Percentiles rank a stretch among this genome's conserved stretches.
These are phyloP conservation scores for Bombyx mandarina DNA, from an alignment of 1,140 invertebrate species.

Conservation along the genomic window DNA sequence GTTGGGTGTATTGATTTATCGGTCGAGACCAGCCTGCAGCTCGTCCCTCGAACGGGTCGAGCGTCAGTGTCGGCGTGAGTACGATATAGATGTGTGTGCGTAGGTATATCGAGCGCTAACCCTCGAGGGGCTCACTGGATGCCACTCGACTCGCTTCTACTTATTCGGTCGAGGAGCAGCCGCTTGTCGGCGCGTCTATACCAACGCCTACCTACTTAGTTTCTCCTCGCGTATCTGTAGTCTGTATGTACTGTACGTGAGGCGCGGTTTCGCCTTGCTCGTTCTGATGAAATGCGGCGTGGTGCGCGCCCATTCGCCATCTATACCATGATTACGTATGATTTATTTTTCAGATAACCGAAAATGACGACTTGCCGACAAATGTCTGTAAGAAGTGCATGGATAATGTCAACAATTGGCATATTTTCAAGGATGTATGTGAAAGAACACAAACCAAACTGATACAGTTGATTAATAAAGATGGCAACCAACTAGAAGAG, in stretches of 20 bases:
- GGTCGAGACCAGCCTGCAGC: constrained; percentile 63
- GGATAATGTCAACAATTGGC: constrained; percentile 72
- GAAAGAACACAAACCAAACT: constrained; percentile 72
- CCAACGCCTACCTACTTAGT: constrained; percentile 67
- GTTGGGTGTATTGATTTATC: constrained; percentile 68
- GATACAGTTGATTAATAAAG: constrained; percentile 63
- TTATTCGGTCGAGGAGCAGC: constrained; percentile 64
- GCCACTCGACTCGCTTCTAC: constrained; percentile 67
- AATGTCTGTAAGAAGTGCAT: constrained; percentile 72
- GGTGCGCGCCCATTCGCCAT: constrained; percentile 41
- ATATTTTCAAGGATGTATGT: constrained; percentile 70
- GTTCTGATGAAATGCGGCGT: constrained; percentile 55
- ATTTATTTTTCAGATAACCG: constrained; percentile 70
- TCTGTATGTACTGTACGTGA: constrained; percentile 30
- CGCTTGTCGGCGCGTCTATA: constrained; percentile 53
- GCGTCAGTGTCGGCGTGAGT: constrained; percentile 60
- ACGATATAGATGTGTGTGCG: constrained; percentile 53
- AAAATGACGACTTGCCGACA: constrained; percentile 71
- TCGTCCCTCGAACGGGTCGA: constrained; percentile 47
- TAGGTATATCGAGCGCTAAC: constrained; percentile 65
- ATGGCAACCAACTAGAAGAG: constrained; percentile 65
- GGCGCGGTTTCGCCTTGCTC: constrained; percentile 53
- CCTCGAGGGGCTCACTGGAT: constrained; percentile 65
- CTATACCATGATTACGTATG: constrained; percentile 52
- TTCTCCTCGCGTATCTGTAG: constrained; percentile 59